Conservation (phyloP, 1,140 invertebrate genomes). For the Drosophila melanogaster region Release_6_plus_ISO1_MT NC_004354.4:19135501-19136000, state of each 20-base stretch:
- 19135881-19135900: conserved; percentile 17
- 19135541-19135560: conserved; percentile 6
- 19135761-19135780: too few species aligned
- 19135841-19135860: conserved; percentile 5
- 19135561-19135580: conserved; percentile 13
- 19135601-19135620: conserved; percentile 39
- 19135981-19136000: not conserved
- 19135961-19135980: too few species aligned
- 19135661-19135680: conserved; percentile 6
- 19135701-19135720: conserved; percentile 4
- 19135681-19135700: conserved; percentile 6
- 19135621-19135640: conserved; percentile 9
- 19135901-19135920: not conserved
- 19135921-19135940: conserved; percentile 17
- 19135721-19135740: not conserved
- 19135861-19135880: not conserved
- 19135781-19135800: conserved; percentile 2
- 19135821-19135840: not conserved
- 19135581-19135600: conserved; percentile 22
- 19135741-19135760: not conserved
- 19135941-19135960: not conserved
- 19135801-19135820: not conserved
- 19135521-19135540: conserved; percentile 2
- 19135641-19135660: conserved; percentile 2
- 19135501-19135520: conserved; percentile 5